Conservation (phyloP, 2,113 vertebrate genomes). For the Cairina moschata region DNA sequence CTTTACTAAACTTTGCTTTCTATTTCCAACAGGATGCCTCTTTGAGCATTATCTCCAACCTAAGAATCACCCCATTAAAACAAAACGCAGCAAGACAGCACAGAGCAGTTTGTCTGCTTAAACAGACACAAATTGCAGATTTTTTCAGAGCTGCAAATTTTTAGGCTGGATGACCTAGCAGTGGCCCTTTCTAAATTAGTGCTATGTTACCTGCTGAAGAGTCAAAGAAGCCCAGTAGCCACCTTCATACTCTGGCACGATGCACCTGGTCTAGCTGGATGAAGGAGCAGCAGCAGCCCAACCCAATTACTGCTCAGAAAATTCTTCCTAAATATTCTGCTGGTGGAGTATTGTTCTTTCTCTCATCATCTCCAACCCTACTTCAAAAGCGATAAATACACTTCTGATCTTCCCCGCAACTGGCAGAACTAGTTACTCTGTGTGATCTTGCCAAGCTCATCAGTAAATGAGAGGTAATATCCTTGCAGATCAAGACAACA, state of each 20-base stretch:
- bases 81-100: not conserved
- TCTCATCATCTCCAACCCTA: not conserved
- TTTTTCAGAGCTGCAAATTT: not conserved
- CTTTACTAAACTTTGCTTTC: not conserved
- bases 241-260: not conserved
- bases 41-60: not conserved
- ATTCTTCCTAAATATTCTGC: not conserved
- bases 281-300: not conserved
- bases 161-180: not conserved
- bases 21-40: not conserved
- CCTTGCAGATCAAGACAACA: not conserved
- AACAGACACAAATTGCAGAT: not conserved
- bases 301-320: not conserved
- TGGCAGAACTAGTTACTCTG: not conserved
- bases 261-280: not conserved
- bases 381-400: not conserved
- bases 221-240: not conserved
- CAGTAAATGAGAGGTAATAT: not conserved
- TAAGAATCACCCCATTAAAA: not conserved
- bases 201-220: not conserved
- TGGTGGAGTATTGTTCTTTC: not conserved
- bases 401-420: not conserved
- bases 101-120: not conserved
- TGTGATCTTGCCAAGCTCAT: accelerated
- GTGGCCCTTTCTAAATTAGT: not conserved